A percentile compares a stretch with the other conserved stretches of the same genome.
phyloP scores from a whole-genome alignment of 2,888 invertebrate species.

The Acrobasis repandana region DNA sequence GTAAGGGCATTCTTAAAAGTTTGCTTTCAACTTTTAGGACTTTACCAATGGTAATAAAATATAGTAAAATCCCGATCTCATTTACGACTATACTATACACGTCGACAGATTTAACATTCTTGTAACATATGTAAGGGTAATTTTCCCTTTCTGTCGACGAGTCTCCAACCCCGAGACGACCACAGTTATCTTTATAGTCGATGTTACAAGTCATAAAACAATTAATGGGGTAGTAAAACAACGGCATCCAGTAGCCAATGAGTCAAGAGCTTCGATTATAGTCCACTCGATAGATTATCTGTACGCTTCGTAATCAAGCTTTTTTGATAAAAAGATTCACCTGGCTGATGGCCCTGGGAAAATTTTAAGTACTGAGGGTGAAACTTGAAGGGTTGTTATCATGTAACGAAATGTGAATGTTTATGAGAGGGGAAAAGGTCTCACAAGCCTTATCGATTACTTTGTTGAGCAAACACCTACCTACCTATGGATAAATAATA shows the following conservation, averaged over 20 bases:
- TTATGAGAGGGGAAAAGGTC: conserved; percentile 40
- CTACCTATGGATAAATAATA: not conserved
- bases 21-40: too few species aligned
- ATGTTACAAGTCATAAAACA: conserved; percentile 66
- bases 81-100: conserved; percentile 29
- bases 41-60: too few species aligned
- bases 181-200: conserved; percentile 67
- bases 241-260: conserved; percentile 51
- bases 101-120: conserved; percentile 31
- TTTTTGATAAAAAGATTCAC: conserved; percentile 44
- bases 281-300: conserved; percentile 55
- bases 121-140: conserved; percentile 33
- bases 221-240: conserved; percentile 72
- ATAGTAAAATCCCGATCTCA: conserved; percentile 15
- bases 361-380: conserved; percentile 33
- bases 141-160: conserved; percentile 43
- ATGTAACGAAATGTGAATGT: conserved; percentile 35
- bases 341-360: conserved; percentile 57
- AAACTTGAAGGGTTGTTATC: conserved; percentile 37
- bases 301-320: not conserved
- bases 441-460: conserved; percentile 29
- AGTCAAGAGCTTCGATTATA: conserved; percentile 41
- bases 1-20: too few species aligned
- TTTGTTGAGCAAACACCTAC: not conserved
- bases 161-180: conserved; percentile 57